Evolutionary conservation across 2,113 vertebrate species (phyloP), one percentile per base, ranked within the genome.

Genomic region (Gymnocephalus cernua): DNA sequence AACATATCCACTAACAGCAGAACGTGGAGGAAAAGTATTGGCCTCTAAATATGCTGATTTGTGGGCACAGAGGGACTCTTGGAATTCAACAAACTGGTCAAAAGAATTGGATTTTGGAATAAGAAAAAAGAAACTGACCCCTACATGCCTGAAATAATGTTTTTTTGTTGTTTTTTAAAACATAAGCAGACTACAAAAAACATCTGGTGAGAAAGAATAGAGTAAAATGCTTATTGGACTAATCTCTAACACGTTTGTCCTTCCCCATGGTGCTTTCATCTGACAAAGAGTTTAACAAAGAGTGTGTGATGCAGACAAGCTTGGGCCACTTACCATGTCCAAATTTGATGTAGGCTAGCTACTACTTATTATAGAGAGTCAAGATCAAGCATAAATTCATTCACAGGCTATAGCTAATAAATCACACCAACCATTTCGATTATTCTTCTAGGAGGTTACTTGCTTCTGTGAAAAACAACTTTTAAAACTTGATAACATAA

Each of bases 181-280:
- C 45, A 57, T 18, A 19, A 78, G 11, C 29, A 68, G 61, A 54
- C 16, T 3, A 32, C 14, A 62, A 62, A 44, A 21, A 69, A 4
- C n/a, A 67, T 74, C 62, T 70, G 12, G 27, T 47, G 51, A 13
- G 3, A 58, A 45, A 25, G 25, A 59, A 44, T 14, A 76, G 68
- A 71, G 15, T 19, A 4, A 80, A 74, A 41, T 2, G 23, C 2
- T 54, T 54, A 35, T 16, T 59, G 9, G n/a, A 3, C 25, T 64
- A 45, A 86, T 78, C 32, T 82, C 50, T 18, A 19, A 41, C 68
- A 83, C 41, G 74, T 88, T 63, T 64, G 54, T 23, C 23, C n/a
- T 70, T 48, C n/a, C 47, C 29, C 13, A 27, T 7, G 3, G 3
- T 7, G 51, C 62, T 79, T 78, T 66, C 21, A 73, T 76, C 23